These are phyloP conservation scores for Nipponia nippon DNA, from an alignment of 2,113 vertebrate genomes.

Conservation along the genomic window DNA sequence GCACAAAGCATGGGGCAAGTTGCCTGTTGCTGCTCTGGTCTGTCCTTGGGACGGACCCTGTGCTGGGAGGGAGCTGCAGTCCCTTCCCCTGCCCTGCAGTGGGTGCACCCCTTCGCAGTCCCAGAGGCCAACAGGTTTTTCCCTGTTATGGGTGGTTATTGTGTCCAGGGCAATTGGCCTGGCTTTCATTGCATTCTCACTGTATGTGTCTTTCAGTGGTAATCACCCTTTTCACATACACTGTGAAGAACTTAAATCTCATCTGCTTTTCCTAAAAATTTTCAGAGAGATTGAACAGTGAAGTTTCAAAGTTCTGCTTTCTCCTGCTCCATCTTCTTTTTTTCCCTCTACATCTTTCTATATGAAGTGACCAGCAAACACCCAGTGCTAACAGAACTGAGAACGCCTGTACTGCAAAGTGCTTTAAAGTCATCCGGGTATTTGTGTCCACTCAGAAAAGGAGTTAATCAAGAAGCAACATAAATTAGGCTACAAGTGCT, in stretches of 20 bases:
- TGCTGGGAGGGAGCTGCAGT: background rate
- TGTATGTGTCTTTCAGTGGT: background rate
- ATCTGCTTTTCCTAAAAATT: background rate
- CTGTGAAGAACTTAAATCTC: background rate
- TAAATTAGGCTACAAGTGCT: background rate
- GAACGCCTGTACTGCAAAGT: background rate
- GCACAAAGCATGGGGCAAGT: background rate
- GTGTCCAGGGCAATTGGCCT: too few relatives aligned
- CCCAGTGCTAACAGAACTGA: background rate
- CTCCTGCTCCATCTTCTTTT: background rate
- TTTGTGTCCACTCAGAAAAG: background rate
- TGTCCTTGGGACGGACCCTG: background rate
- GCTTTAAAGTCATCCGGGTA: background rate
- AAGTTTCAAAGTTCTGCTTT: background rate
- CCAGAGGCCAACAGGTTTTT: background rate
- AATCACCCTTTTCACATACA: background rate
- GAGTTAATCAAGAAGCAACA: background rate
- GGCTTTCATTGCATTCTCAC: background rate
- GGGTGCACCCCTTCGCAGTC: fast-evolving
- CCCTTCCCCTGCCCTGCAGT: background rate
- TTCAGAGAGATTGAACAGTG: background rate
- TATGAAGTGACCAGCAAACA: background rate
- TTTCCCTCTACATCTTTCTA: background rate
- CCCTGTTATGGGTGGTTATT: too few relatives aligned
- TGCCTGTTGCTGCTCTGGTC: too few relatives aligned